These are phyloP conservation scores for Mongoloraphidia duomilia DNA, from an alignment of 2,888 invertebrate genomes.

Conservation along the genomic window DNA sequence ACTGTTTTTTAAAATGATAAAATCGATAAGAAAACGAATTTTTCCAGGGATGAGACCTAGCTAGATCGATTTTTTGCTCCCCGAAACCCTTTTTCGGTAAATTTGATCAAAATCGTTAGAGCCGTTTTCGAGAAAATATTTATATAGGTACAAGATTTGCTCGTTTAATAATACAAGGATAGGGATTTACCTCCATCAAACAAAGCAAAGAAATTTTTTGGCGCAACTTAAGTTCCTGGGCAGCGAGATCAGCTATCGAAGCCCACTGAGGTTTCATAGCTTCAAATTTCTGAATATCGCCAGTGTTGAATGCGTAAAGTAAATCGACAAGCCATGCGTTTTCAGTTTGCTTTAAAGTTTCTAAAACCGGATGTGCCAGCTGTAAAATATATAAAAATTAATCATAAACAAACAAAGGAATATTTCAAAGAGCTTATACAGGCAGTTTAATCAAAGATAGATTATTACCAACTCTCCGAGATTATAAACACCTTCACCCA, in stretches of 20 bases:
- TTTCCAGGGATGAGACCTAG: too few species aligned
- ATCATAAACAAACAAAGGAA: background rate
- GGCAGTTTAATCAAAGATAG: background rate
- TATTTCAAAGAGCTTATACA: background rate
- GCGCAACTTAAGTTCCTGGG: slow-evolving; percentile 64
- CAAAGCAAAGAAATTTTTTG: slow-evolving; percentile 92
- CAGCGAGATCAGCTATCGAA: slow-evolving; percentile 67
- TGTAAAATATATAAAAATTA: slow-evolving; percentile 25
- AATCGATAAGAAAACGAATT: too few species aligned
- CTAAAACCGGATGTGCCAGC: slow-evolving; percentile 88
- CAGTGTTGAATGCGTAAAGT: slow-evolving; percentile 72
- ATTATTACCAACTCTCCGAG: slow-evolving; percentile 74
- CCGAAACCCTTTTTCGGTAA: too few species aligned
- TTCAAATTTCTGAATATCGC: slow-evolving; percentile 65
- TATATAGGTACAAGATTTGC: too few species aligned
- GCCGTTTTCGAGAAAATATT: too few species aligned
- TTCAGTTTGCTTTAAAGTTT: slow-evolving; percentile 62
- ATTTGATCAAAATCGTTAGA: too few species aligned
- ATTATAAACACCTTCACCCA: slow-evolving; percentile 93
- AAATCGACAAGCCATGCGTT: slow-evolving; percentile 83
- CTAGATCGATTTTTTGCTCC: too few species aligned
- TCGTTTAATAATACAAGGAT: too few species aligned
- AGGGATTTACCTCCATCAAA: slow-evolving; percentile 77
- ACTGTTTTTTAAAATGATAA: too few species aligned
- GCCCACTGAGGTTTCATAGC: slow-evolving; percentile 59